Percentiles rank a stretch among this genome's conserved stretches.
Evolutionary conservation across 2,888 invertebrate genomes (phyloP).

Genomic region (Hirtodrosophila duncani): DNA sequence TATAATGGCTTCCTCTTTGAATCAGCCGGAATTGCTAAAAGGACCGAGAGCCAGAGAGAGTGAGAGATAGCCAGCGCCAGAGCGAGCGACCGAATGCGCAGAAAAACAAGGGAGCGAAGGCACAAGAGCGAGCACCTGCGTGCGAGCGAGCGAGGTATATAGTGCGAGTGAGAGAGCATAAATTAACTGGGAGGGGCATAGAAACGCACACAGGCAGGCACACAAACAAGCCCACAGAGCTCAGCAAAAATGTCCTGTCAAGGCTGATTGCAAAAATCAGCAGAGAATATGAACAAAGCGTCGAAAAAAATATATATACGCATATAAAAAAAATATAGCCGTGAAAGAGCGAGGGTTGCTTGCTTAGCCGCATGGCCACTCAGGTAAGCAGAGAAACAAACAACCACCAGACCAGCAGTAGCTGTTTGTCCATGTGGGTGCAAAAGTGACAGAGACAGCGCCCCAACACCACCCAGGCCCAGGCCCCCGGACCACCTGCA

Average conservation of each 20-base stretch:
- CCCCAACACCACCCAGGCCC: conserved; percentile 7
- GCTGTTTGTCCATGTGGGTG: conserved; percentile 34
- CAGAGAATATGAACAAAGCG: conserved; percentile 45
- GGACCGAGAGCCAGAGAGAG: conserved; percentile 2
- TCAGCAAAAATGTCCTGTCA: conserved; percentile 49
- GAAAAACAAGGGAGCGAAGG: conserved; percentile 3
- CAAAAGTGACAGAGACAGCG: conserved; percentile 55
- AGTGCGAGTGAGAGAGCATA: conserved; percentile 37
- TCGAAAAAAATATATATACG: conserved; percentile 11
- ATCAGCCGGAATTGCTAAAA: no score
- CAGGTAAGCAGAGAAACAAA: conserved; percentile 4
- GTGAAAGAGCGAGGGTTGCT: conserved; percentile 45
- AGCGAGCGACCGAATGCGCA: conserved; percentile 14
- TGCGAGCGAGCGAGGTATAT: conserved; percentile 39
- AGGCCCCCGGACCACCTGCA: conserved; percentile 2
- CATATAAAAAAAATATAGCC: background rate
- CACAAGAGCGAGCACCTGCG: conserved; percentile 26
- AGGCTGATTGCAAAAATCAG: conserved; percentile 65
- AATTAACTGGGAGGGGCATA: conserved; percentile 72
- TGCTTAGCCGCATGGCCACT: conserved; percentile 59
- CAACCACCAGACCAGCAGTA: background rate
- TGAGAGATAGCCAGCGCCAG: conserved; percentile 6
- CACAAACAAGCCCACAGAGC: background rate
- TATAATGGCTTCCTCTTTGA: conserved; percentile 61
- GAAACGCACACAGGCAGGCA: conserved; percentile 8